Base-by-base conservation (phyloP, 2,888 invertebrate species). In the Mystacides longicornis region DNA sequence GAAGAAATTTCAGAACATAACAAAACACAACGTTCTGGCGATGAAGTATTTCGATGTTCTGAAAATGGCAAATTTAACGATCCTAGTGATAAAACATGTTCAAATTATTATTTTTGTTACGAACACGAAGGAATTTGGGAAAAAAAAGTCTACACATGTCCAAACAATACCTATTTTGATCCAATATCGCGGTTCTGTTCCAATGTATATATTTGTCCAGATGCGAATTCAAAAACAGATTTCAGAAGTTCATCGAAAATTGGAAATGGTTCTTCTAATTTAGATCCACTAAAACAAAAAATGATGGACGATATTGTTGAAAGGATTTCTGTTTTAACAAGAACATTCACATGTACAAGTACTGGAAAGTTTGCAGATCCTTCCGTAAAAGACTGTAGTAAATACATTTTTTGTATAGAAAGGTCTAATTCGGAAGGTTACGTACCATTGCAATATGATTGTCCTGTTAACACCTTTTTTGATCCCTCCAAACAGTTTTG, bases 401-500 rank as follows among this genome's bases (percentile, higher is more conserved):
- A 37, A 1, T 57, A 57, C 22, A 42, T 54, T 16, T 48, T 20
- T 19, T 57, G 57, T 51, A 46, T 21, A 3, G 9, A 18, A 23
- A 50, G 20, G 50, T 20, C 11, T 16, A 16, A 18, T 52, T 52
- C 22, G 22, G 45, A 19, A 19, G 45, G 49, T 4, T 54, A 46
- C 5, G 11, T 51, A 3, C n/a, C 9, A 31, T 50, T 51, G 1
- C 20, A 19, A 31, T 57, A 33, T 16, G 42, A 16, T 5, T 56
- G 56, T 21, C 43, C 49, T 11, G 51, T 66, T 0, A 71, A 72
- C 58, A 73, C 72, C 2, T 57, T 74, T 9, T 77, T 76, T 64
- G 75, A 73, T 74, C 75, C 0, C 69, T 65, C 19, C 69, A 71
- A n/a, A 73, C 76, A 4, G 76, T 75, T 57, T 73, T 74, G 48